Conservation (phyloP, 92 coral and sea anemone genomes). For the Umimayanthus chanpuru region DNA sequence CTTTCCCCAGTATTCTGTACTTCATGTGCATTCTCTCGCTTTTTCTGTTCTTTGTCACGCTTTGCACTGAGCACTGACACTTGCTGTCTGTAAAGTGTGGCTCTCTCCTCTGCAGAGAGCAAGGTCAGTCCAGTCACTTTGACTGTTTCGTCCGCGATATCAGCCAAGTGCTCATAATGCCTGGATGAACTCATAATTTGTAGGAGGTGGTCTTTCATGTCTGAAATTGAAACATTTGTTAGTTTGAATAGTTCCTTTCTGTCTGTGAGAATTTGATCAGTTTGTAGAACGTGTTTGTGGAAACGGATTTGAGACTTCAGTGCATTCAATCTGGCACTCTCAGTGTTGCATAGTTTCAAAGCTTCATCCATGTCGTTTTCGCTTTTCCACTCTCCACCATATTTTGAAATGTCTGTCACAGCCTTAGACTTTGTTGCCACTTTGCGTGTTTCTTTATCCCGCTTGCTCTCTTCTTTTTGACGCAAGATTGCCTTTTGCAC, state of each 20-base stretch:
- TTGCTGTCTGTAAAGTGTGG: not conserved
- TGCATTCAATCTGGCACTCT: slow-evolving; percentile 15
- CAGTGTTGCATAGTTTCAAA: not conserved
- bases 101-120: slow-evolving; percentile 23
- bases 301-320: slow-evolving; percentile 12
- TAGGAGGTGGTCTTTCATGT: not conserved
- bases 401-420: slow-evolving; percentile 7
- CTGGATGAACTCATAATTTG: slow-evolving; percentile 23
- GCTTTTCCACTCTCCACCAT: slow-evolving; percentile 22
- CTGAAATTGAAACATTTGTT: not conserved
- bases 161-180: slow-evolving; percentile 10
- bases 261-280: not conserved
- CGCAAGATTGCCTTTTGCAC: slow-evolving; percentile 13
- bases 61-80: slow-evolving; percentile 3
- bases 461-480: slow-evolving; percentile 17
- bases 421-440: slow-evolving; percentile 11
- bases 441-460: slow-evolving; percentile 15
- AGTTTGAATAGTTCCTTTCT: slow-evolving; percentile 21
- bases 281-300: slow-evolving; percentile 16
- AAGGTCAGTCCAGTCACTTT: too few species aligned
- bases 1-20: not conserved
- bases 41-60: not conserved
- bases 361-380: not conserved
- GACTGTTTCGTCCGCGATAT: not conserved
- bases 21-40: not conserved